Base-by-base conservation (phyloP, 2,797 vertebrate species). In the Lacerta agilis region DNA sequence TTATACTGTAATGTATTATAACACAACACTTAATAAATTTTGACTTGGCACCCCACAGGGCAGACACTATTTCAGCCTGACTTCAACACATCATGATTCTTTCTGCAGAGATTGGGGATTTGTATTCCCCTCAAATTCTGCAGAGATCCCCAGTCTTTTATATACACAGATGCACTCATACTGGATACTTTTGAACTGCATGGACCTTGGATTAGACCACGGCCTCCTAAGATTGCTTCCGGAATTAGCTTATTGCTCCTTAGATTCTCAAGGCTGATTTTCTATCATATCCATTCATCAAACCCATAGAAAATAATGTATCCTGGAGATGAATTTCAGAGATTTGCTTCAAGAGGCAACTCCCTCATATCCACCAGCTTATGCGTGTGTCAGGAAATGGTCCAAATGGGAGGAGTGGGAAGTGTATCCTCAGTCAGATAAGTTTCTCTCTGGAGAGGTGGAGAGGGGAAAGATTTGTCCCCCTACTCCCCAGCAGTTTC, bases 11-110 rank as follows among this genome's bases (percentile, higher is more conserved):
- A 79, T 79, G 23, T 6, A 86, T 86, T 55, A 86, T 55, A 79
- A 29, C 66, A 25, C 25, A 69, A 78, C 6, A 66, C 72, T 66
- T 86, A 86, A 86, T 79, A 86, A 69, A 86, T 79, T 86, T 79
- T 86, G 43, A 41, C 25, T 86, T 86, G 77, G 38, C 66, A 79
- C 67, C 25, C 23, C 49, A n/a, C n/a, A 79, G 77, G 15, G 45
- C 8, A 55, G 76, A 43, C 15, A 55, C 66, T 72, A 33, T 79
- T 27, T 25, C n/a, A 27, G 41, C 20, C 77, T 71, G 76, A 79
- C 29, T 71, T 29, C 4, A 71, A 33, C 33, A 55, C 43, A 38
- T 86, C 15, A 58, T 86, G 77, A 86, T 58, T 86, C 77, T 71
- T 72, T 69, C n/a, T 86, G 45, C 18, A 66, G 18, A 33, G 29